phyloP scores from a whole-genome alignment of 2,113 vertebrate genomes.

The Oriolus oriolus region DNA sequence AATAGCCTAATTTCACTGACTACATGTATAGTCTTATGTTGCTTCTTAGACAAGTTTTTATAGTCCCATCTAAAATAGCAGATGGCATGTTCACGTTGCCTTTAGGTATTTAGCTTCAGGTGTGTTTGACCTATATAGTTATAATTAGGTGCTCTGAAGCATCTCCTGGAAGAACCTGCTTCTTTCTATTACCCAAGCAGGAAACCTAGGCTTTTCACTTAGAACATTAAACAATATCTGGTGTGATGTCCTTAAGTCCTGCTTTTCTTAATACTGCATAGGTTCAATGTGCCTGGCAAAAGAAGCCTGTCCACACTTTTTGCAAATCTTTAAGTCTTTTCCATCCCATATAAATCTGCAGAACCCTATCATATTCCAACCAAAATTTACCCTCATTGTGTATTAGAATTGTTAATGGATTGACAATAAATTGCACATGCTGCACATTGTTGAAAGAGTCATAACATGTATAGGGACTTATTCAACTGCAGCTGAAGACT shows the following conservation, averaged over 20 bases:
- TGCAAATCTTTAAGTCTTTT: not conserved
- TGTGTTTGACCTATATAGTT: not conserved
- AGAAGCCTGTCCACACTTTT: not conserved
- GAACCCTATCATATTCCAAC: not conserved
- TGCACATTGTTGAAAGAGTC: not conserved
- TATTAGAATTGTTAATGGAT: not conserved
- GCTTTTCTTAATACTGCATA: not conserved
- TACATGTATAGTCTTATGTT: not conserved
- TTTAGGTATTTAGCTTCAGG: not conserved
- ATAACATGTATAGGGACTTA: not conserved
- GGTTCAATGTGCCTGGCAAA: not conserved
- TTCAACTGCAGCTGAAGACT: not conserved
- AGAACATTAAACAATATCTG: not conserved
- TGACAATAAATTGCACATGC: not conserved
- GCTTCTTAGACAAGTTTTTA: not conserved
- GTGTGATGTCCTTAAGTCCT: not conserved
- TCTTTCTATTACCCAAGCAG: not conserved
- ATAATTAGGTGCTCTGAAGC: not conserved
- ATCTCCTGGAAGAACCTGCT: not conserved
- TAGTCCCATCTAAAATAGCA: not conserved
- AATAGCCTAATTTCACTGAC: not conserved
- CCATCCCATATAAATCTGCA: not conserved
- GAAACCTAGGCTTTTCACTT: not conserved
- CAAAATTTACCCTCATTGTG: not conserved
- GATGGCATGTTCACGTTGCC: not conserved